Conservation (phyloP, 1,140 invertebrate species). For the Drosophila littoralis region DNA sequence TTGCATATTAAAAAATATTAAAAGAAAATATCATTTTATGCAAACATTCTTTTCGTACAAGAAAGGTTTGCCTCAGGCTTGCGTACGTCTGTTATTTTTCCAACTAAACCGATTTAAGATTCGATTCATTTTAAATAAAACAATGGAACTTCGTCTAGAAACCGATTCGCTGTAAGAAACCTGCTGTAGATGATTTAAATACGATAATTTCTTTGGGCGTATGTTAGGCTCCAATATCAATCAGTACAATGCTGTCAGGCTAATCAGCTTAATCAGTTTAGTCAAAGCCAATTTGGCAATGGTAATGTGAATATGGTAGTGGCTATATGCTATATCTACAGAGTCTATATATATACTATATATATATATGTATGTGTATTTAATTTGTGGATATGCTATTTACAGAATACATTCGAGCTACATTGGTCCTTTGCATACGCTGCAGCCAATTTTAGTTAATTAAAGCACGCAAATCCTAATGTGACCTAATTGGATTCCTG, state of each 20-base stretch:
- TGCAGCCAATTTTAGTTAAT: constrained; percentile 72
- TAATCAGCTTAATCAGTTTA: background rate
- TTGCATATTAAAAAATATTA: too few species aligned
- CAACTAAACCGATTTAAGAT: too few species aligned
- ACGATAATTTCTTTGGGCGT: too few species aligned
- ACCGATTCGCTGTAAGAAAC: too few species aligned
- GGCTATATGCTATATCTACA: background rate
- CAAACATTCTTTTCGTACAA: too few species aligned
- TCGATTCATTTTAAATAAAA: too few species aligned
- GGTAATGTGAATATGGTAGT: background rate
- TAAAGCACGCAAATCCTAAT: constrained; percentile 78
- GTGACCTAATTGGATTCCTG: constrained; percentile 71
- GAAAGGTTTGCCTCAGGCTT: too few species aligned
- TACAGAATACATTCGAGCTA: background rate
- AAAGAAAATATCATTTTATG: too few species aligned
- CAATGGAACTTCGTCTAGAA: too few species aligned
- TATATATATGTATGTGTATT: background rate
- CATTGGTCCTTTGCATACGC: constrained; percentile 11
- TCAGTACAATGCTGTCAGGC: background rate
- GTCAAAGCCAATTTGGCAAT: background rate
- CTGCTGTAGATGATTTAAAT: too few species aligned
- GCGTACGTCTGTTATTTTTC: too few species aligned
- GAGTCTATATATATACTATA: background rate
- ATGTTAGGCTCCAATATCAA: background rate
- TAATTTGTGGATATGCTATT: background rate